Conservation (phyloP, 2,797 vertebrate genomes). For the Synaphobranchus kaupii region DNA sequence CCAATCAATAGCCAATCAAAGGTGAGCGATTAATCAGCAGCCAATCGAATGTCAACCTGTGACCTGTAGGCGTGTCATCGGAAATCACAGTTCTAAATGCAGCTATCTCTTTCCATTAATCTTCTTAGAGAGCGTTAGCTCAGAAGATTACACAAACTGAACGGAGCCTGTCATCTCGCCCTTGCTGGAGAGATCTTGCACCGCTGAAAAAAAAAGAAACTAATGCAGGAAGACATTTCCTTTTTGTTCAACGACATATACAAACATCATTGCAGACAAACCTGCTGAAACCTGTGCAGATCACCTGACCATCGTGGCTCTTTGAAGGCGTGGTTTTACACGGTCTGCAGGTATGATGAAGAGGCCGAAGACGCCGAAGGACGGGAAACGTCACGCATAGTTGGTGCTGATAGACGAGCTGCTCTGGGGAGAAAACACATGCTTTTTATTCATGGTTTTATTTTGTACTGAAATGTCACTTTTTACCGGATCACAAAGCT, state of each 20-base stretch:
- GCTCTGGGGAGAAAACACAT: no score
- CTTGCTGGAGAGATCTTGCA: no score
- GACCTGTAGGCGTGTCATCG: background rate
- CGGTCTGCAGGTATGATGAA: no score
- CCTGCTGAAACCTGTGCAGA: no score
- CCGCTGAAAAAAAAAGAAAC: background rate
- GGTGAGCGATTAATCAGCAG: background rate
- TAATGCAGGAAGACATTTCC: background rate
- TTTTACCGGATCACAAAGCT: background rate
- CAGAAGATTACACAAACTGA: conserved; percentile 39
- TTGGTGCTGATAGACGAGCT: no score
- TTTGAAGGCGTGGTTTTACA: no score
- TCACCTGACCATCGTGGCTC: no score
- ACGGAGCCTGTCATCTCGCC: background rate
- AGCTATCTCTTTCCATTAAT: conserved; percentile 50
- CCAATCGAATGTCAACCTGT: conserved; percentile 1
- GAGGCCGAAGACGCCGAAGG: no score
- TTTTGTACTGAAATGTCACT: background rate
- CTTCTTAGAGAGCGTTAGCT: conserved; percentile 46
- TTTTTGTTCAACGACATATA: background rate
- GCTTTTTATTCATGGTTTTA: no score
- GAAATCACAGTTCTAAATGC: conserved; percentile 42
- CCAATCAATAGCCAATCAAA: background rate
- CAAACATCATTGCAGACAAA: no score
- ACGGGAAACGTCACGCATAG: no score